Evolutionary conservation across 1,140 invertebrate species (phyloP).

Genomic region (Lamellibrachia luymesi): DNA sequence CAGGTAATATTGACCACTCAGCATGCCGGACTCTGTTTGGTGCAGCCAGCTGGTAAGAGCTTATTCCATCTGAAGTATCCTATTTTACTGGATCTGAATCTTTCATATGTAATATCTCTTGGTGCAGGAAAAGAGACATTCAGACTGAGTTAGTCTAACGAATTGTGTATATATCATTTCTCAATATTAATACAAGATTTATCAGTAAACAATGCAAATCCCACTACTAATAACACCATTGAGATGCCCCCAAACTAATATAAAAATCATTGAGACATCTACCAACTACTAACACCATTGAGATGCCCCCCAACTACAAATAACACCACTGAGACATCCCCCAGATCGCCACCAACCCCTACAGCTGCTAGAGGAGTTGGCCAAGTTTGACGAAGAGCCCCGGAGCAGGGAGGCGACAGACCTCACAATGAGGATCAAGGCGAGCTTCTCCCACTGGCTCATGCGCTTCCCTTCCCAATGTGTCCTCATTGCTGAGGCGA

Average conservation of each 20-base stretch:
- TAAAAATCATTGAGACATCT: neutral
- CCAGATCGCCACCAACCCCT: constrained; percentile 43
- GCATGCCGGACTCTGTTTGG: neutral
- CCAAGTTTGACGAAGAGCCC: constrained; percentile 28
- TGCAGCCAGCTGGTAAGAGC: neutral
- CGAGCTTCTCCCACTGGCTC: constrained; percentile 48
- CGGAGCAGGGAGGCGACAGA: constrained; percentile 30
- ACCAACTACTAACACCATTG: neutral
- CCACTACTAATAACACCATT: neutral
- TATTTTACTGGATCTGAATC: no score
- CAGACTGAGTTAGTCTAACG: no score
- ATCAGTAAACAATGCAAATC: no score
- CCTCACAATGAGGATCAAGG: constrained; percentile 35
- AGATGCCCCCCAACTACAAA: neutral
- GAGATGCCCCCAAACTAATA: neutral
- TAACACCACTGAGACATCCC: neutral
- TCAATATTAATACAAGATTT: no score
- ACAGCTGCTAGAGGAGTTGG: constrained; percentile 46
- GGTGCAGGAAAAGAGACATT: no score
- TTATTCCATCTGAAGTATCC: no score
- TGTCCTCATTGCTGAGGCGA: constrained; percentile 46
- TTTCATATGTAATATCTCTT: no score
- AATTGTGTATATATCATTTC: no score
- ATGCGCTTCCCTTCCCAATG: constrained; percentile 50
- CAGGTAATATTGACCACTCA: neutral